phyloP scores from a whole-genome alignment of 2,797 vertebrate genomes.

The Chaenodraco wilsoni region DNA sequence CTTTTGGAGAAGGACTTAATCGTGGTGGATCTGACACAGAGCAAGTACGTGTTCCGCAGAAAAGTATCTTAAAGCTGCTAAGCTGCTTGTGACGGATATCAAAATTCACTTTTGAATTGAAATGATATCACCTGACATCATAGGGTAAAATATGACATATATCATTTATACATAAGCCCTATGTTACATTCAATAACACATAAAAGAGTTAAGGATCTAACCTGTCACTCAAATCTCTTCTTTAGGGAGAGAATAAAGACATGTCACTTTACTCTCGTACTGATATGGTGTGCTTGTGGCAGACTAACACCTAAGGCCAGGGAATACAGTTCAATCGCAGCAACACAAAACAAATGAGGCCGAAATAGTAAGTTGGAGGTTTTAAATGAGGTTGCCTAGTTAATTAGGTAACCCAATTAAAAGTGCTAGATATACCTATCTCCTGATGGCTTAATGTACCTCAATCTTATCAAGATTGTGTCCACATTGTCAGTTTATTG shows the following conservation, averaged over 20 bases:
- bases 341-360: conserved; percentile 17
- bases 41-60: conserved; percentile 87
- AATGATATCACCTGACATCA: neutral
- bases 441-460: conserved; percentile 31
- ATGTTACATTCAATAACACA: neutral
- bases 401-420: conserved; percentile 58
- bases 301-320: conserved; percentile 27
- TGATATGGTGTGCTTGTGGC: conserved; percentile 22
- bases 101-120: conserved; percentile 11
- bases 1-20: conserved; percentile 98
- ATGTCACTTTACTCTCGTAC: neutral
- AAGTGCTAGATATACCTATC: conserved; percentile 34
- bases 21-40: conserved; percentile 95
- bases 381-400: conserved; percentile 36
- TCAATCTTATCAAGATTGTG: conserved; percentile 30
- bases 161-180: conserved; percentile 1
- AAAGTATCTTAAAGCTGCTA: neutral
- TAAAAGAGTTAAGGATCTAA: neutral
- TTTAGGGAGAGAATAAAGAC: conserved; percentile 14
- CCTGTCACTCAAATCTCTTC: neutral
- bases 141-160: neutral
- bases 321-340: conserved; percentile 25
- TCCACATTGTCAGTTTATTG: conserved; percentile 27
- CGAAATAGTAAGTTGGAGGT: neutral
- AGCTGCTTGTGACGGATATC: conserved; percentile 2